These are phyloP conservation scores for Lasius fuliginosus DNA, from an alignment of 2,888 invertebrate genomes.

Conservation along the genomic window DNA sequence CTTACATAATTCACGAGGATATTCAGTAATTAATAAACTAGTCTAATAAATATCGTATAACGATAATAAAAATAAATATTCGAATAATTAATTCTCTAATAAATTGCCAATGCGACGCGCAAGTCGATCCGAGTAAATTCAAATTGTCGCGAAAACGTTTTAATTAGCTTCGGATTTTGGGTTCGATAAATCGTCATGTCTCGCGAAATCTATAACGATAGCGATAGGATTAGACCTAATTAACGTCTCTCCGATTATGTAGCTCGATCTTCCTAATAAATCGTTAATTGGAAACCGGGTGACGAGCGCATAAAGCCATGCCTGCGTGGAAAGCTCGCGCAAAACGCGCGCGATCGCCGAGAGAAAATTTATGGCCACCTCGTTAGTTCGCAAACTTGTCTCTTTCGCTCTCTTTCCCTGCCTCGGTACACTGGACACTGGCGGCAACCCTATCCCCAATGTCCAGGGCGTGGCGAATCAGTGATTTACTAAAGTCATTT, in stretches of 20 bases:
- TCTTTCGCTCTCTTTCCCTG: constrained; percentile 57
- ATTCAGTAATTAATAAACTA: neutral
- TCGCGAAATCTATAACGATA: constrained; percentile 61
- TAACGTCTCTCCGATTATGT: constrained; percentile 63
- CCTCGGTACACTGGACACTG: constrained; percentile 79
- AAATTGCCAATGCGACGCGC: constrained; percentile 16
- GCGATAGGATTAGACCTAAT: constrained; percentile 60
- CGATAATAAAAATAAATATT: too few relatives aligned
- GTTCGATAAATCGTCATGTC: constrained; percentile 70
- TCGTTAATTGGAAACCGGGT: constrained; percentile 75
- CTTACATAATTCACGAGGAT: neutral
- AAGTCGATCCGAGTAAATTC: constrained; percentile 12
- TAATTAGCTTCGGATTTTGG: constrained; percentile 61
- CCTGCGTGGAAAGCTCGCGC: constrained; percentile 53
- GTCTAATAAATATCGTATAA: constrained; percentile 16
- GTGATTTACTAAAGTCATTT: constrained; percentile 85
- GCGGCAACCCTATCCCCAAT: constrained; percentile 83
- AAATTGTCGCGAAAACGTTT: constrained; percentile 29
- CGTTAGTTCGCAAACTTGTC: constrained; percentile 76
- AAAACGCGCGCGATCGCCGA: constrained; percentile 58
- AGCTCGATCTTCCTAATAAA: constrained; percentile 68
- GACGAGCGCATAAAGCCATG: constrained; percentile 44
- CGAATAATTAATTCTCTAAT: neutral
- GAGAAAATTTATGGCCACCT: constrained; percentile 82
- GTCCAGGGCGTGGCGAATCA: constrained; percentile 85